A percentile compares a stretch with the other conserved stretches of the same genome.
Conservation (phyloP, 2,888 invertebrate genomes). For the Drosophila pseudotakahashii region DNA sequence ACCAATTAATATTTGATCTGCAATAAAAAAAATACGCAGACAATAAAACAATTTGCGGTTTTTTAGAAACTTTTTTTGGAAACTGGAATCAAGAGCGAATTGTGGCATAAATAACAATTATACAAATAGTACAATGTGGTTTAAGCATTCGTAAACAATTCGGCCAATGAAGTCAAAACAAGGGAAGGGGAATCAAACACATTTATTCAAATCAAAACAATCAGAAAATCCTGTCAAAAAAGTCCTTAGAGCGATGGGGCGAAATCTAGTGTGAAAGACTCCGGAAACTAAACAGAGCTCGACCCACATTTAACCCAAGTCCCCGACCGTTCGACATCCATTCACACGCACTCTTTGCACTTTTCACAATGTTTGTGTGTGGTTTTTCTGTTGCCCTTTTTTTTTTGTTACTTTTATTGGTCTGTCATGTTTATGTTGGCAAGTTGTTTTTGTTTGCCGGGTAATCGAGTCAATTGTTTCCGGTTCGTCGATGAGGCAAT, state of each 20-base stretch:
- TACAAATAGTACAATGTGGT: conserved; percentile 57
- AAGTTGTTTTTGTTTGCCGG: conserved; percentile 60
- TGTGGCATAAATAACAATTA: conserved; percentile 40
- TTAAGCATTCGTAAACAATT: conserved; percentile 38
- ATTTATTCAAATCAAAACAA: conserved; percentile 52
- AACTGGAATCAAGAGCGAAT: conserved; percentile 19
- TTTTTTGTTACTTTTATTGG: conserved; percentile 60
- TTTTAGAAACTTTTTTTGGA: conserved; percentile 33
- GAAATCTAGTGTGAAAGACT: conserved; percentile 14
- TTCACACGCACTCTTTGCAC: conserved; percentile 48
- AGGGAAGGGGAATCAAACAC: conserved; percentile 14
- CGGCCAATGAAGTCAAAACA: conserved; percentile 31
- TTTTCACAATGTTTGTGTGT: conserved; percentile 47
- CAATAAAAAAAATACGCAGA: conserved; percentile 43
- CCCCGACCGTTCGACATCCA: conserved; percentile 19
- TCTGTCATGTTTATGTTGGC: conserved; percentile 70
- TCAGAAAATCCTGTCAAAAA: conserved; percentile 17
- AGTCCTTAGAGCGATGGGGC: conserved; percentile 10
- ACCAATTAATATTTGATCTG: conserved; percentile 65
- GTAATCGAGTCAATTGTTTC: conserved; percentile 79
- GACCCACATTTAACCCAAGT: conserved; percentile 44
- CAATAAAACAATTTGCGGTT: conserved; percentile 73
- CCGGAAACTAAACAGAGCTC: conserved; percentile 40
- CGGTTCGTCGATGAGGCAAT: conserved; percentile 75
- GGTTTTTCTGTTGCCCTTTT: conserved; percentile 34